Base-by-base conservation (phyloP, 2,113 vertebrate species). In the Lepus americanus region DNA sequence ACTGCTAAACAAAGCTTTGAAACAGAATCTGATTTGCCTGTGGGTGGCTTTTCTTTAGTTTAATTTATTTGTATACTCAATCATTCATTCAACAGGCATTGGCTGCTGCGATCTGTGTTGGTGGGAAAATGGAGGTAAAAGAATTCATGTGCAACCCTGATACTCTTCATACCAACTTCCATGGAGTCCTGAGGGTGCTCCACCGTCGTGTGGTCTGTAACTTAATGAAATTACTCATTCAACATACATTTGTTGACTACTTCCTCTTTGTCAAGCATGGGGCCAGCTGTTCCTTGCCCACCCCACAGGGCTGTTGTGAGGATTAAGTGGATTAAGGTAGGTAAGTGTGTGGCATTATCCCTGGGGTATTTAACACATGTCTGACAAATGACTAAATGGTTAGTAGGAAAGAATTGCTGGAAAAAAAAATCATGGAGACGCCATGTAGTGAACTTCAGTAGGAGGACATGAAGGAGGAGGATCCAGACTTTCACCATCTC, bases 21-120 rank as follows among this genome's bases (percentile, higher is more conserved):
- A 89, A 77, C 23, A 85, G 78, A 90, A 66, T 80, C 72, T 59
- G 55, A 69, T 90, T 93, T 80, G 78, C 64, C 81, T 61, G 31
- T n/a, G 31, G 59, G 61, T 51, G 72, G 61, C 11, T 92, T 36
- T 85, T 77, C 25, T 86, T 27, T 59, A 44, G 77, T 79, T 49
- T 74, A 63, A 92, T 64, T 55, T 74, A 94, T 87, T 64, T 59
- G 44, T 20, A 17, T 25, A 61, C 49, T 51, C 63, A 31, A 36
- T 64, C 27, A 49, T 77, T 89, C 49, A 74, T 49, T 92, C 80
- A 70, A 29, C 66, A 80, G 90, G 72, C 89, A 53, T 10, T 49
- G 39, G 31, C 39, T 59, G 25, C 44, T 22, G 17, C n/a, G 66
- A 12, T 79, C 76, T 78, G 63, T 51, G 59, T n/a, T 39, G 12